Conservation (phyloP, 2,113 vertebrate genomes). For the Hippopotamus amphibius region DNA sequence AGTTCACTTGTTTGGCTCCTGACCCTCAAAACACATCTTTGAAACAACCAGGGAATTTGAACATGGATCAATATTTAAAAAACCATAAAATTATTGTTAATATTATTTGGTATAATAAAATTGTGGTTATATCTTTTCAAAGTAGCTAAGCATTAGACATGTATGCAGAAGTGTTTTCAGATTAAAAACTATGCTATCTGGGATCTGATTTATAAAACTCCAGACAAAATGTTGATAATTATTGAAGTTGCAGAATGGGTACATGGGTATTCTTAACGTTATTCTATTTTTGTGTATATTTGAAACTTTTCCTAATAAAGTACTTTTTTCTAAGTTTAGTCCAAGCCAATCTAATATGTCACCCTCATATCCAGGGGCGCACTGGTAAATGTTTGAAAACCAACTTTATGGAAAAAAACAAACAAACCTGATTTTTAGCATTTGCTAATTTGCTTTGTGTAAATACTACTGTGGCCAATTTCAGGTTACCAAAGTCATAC, state of each 20-base stretch:
- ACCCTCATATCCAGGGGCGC: not conserved
- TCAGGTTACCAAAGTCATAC: not conserved
- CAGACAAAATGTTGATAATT: slow-evolving; percentile 32
- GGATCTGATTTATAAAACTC: slow-evolving; percentile 21
- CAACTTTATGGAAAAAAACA: not conserved
- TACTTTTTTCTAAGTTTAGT: not conserved
- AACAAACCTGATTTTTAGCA: not conserved
- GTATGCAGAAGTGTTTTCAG: not conserved
- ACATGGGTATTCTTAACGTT: not conserved
- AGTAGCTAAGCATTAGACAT: not conserved
- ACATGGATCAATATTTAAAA: slow-evolving; percentile 4
- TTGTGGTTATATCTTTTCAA: not conserved
- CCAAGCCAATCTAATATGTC: not conserved
- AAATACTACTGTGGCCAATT: not conserved
- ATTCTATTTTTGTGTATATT: slow-evolving; percentile 27
- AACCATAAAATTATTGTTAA: not conserved
- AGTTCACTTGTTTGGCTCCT: slow-evolving; percentile 54
- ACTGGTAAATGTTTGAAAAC: not conserved
- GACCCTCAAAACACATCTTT: slow-evolving; percentile 41
- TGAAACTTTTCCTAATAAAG: slow-evolving; percentile 13
- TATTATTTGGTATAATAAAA: slow-evolving; percentile 55
- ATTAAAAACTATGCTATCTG: not conserved
- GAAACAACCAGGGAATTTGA: slow-evolving; percentile 55
- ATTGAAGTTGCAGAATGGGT: not conserved
- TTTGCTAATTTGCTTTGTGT: not conserved